Base-by-base conservation (phyloP, 2,113 vertebrate species). In the Bostrychus sinensis region DNA sequence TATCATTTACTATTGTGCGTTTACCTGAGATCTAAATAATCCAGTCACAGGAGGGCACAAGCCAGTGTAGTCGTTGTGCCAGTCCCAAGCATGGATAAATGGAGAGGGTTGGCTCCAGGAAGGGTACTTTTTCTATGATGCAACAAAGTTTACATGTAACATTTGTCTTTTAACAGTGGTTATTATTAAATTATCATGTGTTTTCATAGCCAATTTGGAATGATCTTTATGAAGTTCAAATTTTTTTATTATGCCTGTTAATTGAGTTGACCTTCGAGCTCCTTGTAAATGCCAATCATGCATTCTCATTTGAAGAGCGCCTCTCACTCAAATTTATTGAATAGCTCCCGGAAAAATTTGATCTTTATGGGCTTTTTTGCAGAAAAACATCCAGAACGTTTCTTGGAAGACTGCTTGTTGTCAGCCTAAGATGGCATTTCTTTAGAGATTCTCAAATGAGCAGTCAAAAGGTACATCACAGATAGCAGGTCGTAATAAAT, bases 391-490 rank as follows among this genome's bases (percentile, higher is more conserved):
- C 62, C 45, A 30, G 41, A 26, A 19, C 1, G 3, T 13, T 39
- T 37, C 28, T 42, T 36, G 28, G 54, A n/a, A 7, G 38, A 69
- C 63, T 38, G 14, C 10, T 48, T 75, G 54, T 65, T 66, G 50
- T 70, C 43, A 30, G 37, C 37, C 16, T 41, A 19, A 57, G 28
- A 45, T 41, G 23, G 19, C 43, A 42, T 71, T 66, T 48, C 39
- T 72, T 67, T 13, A 20, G 56, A 60, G 56, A 75, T 73, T 56
- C 78, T 56, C 22, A 13, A 25, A 83, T 68, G 51, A 80, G 63
- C 74, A 76, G 72, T 66, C 72, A 70, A 48, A 75, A 56, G 61
- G 56, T 67, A 64, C 75, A 70, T 67, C 38, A 45, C 16, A 53
- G 51, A 74, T 64, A 28, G 36, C 19, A 70, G 37, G 59, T 34